phyloP scores from a whole-genome alignment of 2,797 vertebrate genomes.

The Dendrocincla tyrannina region DNA sequence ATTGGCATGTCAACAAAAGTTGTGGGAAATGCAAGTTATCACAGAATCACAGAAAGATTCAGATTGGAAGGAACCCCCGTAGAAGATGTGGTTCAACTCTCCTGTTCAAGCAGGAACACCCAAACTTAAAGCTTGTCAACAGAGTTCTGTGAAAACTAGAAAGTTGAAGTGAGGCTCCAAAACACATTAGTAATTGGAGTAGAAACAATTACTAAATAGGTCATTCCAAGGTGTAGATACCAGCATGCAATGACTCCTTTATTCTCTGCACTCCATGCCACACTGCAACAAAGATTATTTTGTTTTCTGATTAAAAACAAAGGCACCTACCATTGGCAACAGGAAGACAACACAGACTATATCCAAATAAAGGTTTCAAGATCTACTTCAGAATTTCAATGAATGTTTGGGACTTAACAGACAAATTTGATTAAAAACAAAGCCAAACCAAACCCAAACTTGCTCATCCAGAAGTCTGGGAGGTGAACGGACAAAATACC shows the following conservation, averaged over 20 bases:
- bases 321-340: background rate
- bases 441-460: background rate
- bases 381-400: background rate
- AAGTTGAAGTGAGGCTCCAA: background rate
- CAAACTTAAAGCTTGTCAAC: background rate
- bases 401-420: background rate
- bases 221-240: background rate
- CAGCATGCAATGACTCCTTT: background rate
- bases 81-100: background rate
- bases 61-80: background rate
- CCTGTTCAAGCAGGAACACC: background rate
- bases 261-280: background rate
- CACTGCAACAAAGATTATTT: background rate
- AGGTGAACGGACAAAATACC: background rate
- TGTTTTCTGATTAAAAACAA: background rate
- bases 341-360: background rate
- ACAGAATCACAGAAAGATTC: background rate
- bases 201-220: background rate
- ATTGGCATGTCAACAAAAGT: background rate
- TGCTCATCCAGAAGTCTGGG: background rate
- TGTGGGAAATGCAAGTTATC: background rate
- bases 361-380: background rate
- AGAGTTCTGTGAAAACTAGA: background rate
- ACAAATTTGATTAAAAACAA: background rate
- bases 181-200: background rate